Conservation (phyloP, 2,888 invertebrate species). For the Maniola hyperantus region DNA sequence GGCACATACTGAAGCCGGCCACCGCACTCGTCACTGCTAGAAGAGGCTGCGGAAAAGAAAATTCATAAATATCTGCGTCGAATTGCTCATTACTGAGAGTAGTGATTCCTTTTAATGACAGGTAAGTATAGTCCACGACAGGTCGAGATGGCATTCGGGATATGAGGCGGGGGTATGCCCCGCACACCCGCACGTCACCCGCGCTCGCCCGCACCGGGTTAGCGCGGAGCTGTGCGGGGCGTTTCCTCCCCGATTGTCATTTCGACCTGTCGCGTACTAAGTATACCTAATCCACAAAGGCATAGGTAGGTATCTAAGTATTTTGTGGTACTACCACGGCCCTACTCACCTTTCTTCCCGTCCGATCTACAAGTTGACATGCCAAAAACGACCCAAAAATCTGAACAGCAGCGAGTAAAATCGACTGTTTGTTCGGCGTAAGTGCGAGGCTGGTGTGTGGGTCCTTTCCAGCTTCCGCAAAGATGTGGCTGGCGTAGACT, state of each 20-base stretch:
- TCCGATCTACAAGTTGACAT: constrained; percentile 71
- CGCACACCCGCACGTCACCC: too few species aligned
- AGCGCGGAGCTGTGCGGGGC: too few species aligned
- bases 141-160: too few species aligned
- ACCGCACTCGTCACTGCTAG: constrained; percentile 70
- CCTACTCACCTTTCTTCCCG: constrained; percentile 65
- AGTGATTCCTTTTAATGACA: too few species aligned
- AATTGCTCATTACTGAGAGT: not conserved
- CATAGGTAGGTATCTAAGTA: too few species aligned
- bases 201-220: too few species aligned
- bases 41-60: constrained; percentile 59
- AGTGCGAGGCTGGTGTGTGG: constrained; percentile 58
- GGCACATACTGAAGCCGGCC: constrained; percentile 71
- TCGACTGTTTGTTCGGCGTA: constrained; percentile 73
- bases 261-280: too few species aligned
- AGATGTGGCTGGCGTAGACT: constrained; percentile 76
- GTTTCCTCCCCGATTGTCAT: too few species aligned
- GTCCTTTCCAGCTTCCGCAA: constrained; percentile 63
- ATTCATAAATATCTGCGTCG: constrained; percentile 1
- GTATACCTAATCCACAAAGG: too few species aligned
- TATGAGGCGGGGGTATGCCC: too few species aligned
- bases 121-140: too few species aligned
- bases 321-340: too few species aligned
- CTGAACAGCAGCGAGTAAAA: constrained; percentile 70
- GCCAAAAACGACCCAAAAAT: constrained; percentile 73